Percentiles rank a stretch among this genome's conserved stretches.
Evolutionary conservation across 2,797 vertebrate genomes (phyloP).

Genomic region (Leptatherina wallacei): DNA sequence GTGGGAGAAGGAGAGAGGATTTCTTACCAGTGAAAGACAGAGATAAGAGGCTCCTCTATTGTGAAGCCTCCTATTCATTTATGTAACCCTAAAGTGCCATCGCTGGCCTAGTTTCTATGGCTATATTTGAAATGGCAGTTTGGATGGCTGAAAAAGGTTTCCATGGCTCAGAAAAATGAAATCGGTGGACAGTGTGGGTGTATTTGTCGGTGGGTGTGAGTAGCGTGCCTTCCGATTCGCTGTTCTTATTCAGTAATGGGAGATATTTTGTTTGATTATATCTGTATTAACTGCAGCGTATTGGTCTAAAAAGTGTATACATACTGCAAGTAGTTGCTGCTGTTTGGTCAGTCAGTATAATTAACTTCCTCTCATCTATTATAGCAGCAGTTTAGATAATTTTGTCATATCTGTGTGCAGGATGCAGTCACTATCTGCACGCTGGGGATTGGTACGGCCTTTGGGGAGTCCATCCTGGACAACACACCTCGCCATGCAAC

Average conservation of each 20-base stretch:
- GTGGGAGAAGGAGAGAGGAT: constrained; percentile 44
- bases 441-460: constrained; percentile 95
- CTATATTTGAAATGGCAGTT: constrained; percentile 73
- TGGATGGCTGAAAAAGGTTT: constrained; percentile 56
- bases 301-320: background rate
- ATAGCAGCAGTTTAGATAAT: background rate
- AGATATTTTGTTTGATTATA: constrained; percentile 52
- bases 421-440: constrained; percentile 98
- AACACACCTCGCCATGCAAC: constrained; percentile 98
- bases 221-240: constrained; percentile 10
- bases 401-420: constrained; percentile 69
- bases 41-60: constrained; percentile 58
- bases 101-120: constrained; percentile 72
- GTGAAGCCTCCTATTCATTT: constrained; percentile 59
- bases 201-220: background rate
- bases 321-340: background rate
- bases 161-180: constrained; percentile 29
- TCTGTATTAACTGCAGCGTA: constrained; percentile 49
- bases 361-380: background rate
- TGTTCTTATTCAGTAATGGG: constrained; percentile 29
- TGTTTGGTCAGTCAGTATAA: background rate
- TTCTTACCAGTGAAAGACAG: constrained; percentile 52
- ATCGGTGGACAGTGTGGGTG: constrained; percentile 8
- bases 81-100: constrained; percentile 57
- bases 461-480: constrained; percentile 98